Evolutionary conservation across 2,888 invertebrate species (phyloP).

Genomic region (Apamea anceps): DNA sequence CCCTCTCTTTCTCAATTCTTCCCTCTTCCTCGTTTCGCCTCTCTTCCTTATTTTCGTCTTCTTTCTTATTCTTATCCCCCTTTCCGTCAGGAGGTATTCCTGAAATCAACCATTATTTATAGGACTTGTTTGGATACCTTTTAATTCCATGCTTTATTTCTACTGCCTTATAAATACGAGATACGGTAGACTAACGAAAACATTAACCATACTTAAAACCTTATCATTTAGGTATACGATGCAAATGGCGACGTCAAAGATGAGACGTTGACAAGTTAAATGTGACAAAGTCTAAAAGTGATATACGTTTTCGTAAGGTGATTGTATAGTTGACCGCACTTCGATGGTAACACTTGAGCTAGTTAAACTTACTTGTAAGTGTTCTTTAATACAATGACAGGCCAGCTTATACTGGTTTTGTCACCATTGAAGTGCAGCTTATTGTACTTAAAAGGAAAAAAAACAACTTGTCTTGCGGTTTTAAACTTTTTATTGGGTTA

Average conservation of each 20-base stretch:
- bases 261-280: neutral
- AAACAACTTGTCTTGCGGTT: neutral
- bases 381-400: neutral
- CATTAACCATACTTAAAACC: neutral
- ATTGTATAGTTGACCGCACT: neutral
- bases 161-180: neutral
- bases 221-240: neutral
- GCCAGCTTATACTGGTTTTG: neutral
- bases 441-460: neutral
- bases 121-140: neutral
- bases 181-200: neutral
- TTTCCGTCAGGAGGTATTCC: conserved; percentile 2
- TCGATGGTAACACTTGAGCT: neutral
- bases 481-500: neutral
- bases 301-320: neutral
- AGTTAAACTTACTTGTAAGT: neutral
- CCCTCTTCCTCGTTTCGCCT: neutral
- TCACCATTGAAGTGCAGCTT: neutral
- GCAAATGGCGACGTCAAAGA: neutral
- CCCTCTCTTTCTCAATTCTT: neutral
- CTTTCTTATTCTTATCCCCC: neutral
- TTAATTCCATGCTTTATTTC: neutral
- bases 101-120: conserved; percentile 26
- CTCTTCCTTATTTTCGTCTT: neutral
- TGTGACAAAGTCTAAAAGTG: neutral